Conservation (phyloP, 2,797 vertebrate species). For the Myripristis jacobus region DNA sequence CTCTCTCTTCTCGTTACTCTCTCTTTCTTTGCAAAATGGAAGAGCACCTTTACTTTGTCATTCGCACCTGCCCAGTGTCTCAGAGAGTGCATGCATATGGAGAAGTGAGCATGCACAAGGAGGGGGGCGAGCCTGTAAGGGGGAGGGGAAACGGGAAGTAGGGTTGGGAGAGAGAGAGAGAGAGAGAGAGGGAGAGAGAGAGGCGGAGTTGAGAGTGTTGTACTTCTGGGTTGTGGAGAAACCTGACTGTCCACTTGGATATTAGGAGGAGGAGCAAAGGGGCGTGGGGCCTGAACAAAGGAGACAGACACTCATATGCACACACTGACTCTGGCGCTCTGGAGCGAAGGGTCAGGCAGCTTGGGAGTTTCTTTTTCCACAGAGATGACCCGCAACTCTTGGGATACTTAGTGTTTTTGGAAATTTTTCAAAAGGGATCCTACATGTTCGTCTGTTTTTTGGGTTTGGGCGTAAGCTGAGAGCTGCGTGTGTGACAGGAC, state of each 20-base stretch:
- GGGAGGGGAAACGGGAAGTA: constrained; percentile 33
- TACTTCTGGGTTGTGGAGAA: constrained; percentile 78
- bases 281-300: constrained; percentile 80
- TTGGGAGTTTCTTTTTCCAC: constrained; percentile 40
- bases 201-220: constrained; percentile 71
- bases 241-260: constrained; percentile 80
- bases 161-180: constrained; percentile 7
- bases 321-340: constrained; percentile 69
- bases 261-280: constrained; percentile 77
- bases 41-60: constrained; percentile 38
- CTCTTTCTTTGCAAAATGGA: background rate
- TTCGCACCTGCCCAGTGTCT: constrained; percentile 46
- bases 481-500: constrained; percentile 47
- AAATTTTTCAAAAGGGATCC: constrained; percentile 13
- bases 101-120: constrained; percentile 23
- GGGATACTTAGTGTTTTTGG: constrained; percentile 27
- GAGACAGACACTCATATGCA: constrained; percentile 65
- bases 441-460: constrained; percentile 47
- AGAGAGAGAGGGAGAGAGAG: constrained; percentile 49
- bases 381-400: constrained; percentile 33
- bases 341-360: constrained; percentile 46
- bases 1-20: background rate
- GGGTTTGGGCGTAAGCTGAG: constrained; percentile 46
- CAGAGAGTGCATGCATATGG: constrained; percentile 12
- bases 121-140: constrained; percentile 1